A percentile compares a stretch with the other conserved stretches of the same genome.
phyloP scores from a whole-genome alignment of 2,888 invertebrate species.

The Acronicta leporina region DNA sequence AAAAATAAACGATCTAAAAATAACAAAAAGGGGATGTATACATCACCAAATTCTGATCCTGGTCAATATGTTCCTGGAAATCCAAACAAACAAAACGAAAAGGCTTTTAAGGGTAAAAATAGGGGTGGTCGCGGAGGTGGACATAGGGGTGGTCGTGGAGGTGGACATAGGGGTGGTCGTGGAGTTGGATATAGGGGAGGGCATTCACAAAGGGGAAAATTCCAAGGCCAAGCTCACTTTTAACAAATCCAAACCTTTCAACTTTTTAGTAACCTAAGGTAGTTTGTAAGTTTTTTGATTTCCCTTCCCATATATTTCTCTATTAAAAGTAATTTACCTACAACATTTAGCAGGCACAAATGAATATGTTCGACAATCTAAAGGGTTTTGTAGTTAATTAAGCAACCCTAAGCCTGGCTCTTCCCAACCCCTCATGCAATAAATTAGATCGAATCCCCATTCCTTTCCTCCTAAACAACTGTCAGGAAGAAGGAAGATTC shows the following conservation, averaged over 20 bases:
- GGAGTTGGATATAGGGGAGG: not conserved
- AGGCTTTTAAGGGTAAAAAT: not conserved
- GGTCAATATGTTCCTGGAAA: not conserved
- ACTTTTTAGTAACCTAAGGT: slow-evolving; percentile 1
- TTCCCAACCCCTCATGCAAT: not conserved
- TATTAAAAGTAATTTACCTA: not conserved
- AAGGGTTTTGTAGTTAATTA: not conserved
- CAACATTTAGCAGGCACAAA: too few relatives aligned
- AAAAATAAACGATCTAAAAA: not conserved
- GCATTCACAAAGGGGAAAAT: not conserved
- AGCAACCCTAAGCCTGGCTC: not conserved
- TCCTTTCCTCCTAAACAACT: not conserved
- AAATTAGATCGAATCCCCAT: not conserved
- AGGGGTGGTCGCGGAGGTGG: not conserved
- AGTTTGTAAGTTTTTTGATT: not conserved
- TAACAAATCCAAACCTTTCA: not conserved
- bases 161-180: not conserved
- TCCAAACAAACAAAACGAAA: not conserved
- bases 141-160: too few relatives aligned
- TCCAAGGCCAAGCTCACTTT: not conserved
- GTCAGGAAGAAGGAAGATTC: not conserved
- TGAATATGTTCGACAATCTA: too few relatives aligned
- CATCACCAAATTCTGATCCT: not conserved
- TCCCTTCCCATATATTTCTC: not conserved
- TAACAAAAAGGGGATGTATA: not conserved